Conservation (phyloP, 2,888 invertebrate species). For the Chrysomela aeneicollis region DNA sequence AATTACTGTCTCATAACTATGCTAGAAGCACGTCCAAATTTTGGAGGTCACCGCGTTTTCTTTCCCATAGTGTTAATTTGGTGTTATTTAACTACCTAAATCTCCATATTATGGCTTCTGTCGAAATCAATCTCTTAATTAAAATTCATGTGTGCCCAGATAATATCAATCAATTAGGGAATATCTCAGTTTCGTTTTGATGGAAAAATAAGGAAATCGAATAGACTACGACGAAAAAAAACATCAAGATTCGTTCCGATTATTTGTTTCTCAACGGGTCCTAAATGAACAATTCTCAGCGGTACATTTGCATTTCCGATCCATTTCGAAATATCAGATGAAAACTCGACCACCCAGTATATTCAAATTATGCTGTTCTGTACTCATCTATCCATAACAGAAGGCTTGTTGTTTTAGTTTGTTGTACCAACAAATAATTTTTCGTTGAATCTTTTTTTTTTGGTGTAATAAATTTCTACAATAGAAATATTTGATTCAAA, state of each 20-base stretch:
- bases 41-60: background rate
- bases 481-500: no score
- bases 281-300: background rate
- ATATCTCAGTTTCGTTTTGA: background rate
- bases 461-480: no score
- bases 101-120: background rate
- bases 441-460: no score
- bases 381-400: no score
- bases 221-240: no score
- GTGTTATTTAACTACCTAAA: background rate
- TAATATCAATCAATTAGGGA: slow-evolving; percentile 2
- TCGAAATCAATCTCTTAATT: slow-evolving; percentile 5
- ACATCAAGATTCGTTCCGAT: no score
- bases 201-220: background rate
- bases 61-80: background rate
- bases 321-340: background rate
- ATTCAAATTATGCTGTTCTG: background rate
- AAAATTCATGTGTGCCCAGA: slow-evolving; percentile 2
- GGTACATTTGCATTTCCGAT: background rate
- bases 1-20: background rate
- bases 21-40: background rate
- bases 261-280: background rate
- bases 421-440: no score
- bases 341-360: background rate
- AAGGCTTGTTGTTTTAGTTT: no score